A percentile compares a stretch with the other conserved stretches of the same genome.
phyloP scores from a whole-genome alignment of 2,888 invertebrate genomes.

The Deilephila elpenor region DNA sequence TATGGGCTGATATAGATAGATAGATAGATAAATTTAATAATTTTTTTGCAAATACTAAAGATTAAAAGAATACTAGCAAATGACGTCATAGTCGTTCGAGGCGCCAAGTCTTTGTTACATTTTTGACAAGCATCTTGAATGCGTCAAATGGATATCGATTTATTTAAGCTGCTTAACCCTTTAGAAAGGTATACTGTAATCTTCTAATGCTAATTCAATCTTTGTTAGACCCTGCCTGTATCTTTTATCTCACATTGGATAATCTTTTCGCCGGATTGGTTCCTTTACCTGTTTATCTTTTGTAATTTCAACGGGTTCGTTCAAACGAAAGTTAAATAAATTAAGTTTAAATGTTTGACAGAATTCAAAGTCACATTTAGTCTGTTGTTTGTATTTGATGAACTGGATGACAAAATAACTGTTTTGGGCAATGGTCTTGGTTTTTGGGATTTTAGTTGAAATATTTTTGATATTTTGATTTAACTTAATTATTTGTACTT shows the following conservation, averaged over 20 bases:
- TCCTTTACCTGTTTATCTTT: slow-evolving; percentile 61
- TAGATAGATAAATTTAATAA: no score
- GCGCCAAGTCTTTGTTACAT: background rate
- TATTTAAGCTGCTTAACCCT: slow-evolving; percentile 49
- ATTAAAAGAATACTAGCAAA: background rate
- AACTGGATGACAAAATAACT: slow-evolving; percentile 13
- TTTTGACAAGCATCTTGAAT: slow-evolving; percentile 31
- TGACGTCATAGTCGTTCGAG: background rate
- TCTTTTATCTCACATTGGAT: slow-evolving; percentile 63
- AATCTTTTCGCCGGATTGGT: slow-evolving; percentile 68
- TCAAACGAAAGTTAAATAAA: slow-evolving; percentile 59
- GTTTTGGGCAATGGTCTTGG: background rate
- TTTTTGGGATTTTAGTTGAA: no score
- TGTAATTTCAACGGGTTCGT: slow-evolving; percentile 69
- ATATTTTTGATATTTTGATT: no score
- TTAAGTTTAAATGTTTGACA: slow-evolving; percentile 51
- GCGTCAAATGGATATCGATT: slow-evolving; percentile 43
- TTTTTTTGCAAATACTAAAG: background rate
- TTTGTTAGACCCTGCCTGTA: slow-evolving; percentile 61
- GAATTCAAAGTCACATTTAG: slow-evolving; percentile 32
- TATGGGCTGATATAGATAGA: no score
- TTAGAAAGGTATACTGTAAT: slow-evolving; percentile 55
- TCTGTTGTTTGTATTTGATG: slow-evolving; percentile 17
- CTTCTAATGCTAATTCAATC: slow-evolving; percentile 74
- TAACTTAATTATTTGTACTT: no score